phyloP scores from a whole-genome alignment of 2,888 invertebrate genomes.

The Anoplius nigerrimus region DNA sequence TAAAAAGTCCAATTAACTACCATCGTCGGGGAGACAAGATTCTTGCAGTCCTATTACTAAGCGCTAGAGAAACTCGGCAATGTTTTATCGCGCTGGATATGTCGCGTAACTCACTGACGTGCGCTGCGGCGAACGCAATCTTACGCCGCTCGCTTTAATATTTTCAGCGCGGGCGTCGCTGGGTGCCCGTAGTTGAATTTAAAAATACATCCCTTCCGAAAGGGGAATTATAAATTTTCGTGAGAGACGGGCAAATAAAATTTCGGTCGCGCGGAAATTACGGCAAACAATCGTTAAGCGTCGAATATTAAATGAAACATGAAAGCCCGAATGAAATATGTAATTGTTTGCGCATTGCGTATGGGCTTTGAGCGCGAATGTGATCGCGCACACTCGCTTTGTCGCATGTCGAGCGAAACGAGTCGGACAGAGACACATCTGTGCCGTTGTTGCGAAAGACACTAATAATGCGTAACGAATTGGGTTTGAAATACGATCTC shows the following conservation, averaged over 20 bases:
- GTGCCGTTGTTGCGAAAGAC: background rate
- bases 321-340: no score
- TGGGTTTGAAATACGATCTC: slow-evolving; percentile 2
- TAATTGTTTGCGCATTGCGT: no score
- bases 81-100: slow-evolving; percentile 35
- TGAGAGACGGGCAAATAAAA: no score
- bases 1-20: slow-evolving; percentile 49
- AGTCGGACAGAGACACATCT: background rate
- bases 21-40: slow-evolving; percentile 30
- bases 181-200: background rate
- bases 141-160: slow-evolving; percentile 31
- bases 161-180: background rate
- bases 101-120: slow-evolving; percentile 42
- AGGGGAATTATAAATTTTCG: background rate
- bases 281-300: no score
- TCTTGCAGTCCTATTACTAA: slow-evolving; percentile 50
- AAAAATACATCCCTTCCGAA: background rate
- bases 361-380: no score
- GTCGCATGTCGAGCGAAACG: background rate
- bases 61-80: slow-evolving; percentile 2
- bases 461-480: slow-evolving; percentile 19
- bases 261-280: no score
- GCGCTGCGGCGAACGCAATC: slow-evolving; percentile 34
- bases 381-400: no score
- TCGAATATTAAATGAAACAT: no score